These are phyloP conservation scores for Bombus pyrosoma DNA, from an alignment of 1,140 invertebrate genomes.

Conservation along the genomic window DNA sequence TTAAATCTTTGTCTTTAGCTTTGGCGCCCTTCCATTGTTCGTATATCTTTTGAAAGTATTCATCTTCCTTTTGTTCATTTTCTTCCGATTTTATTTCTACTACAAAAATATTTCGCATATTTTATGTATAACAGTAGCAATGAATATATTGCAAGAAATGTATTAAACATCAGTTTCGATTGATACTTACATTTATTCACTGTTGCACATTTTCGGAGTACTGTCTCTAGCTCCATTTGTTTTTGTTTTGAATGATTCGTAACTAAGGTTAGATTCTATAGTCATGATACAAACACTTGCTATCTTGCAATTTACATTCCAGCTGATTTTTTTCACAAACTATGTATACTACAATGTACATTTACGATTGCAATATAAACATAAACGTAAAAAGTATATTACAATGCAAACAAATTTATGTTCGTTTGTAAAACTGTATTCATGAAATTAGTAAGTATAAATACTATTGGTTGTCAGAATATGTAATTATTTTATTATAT, in stretches of 20 bases:
- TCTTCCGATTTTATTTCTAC: conserved; percentile 68
- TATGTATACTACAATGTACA: too few species aligned
- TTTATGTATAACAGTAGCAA: background rate
- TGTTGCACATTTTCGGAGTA: conserved; percentile 48
- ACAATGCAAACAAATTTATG: background rate
- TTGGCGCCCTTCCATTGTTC: conserved; percentile 83
- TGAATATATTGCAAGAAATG: background rate
- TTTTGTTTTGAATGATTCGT: conserved; percentile 14
- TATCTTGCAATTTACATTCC: too few species aligned
- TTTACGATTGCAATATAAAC: background rate
- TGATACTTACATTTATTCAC: conserved; percentile 57
- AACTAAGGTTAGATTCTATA: conserved; percentile 29
- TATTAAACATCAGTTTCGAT: background rate
- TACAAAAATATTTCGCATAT: conserved; percentile 38
- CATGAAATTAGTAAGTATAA: background rate
- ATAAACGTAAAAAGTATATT: background rate
- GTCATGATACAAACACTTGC: background rate
- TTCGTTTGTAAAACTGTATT: background rate
- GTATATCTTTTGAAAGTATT: conserved; percentile 84
- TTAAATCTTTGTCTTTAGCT: conserved; percentile 74
- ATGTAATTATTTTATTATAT: background rate
- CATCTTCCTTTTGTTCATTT: conserved; percentile 79
- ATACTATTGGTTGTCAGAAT: background rate
- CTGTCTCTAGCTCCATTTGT: conserved; percentile 60
- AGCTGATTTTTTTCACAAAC: background rate